Evolutionary conservation across 2,113 vertebrate genomes (phyloP).

Genomic region (Chaenocephalus aceratus): DNA sequence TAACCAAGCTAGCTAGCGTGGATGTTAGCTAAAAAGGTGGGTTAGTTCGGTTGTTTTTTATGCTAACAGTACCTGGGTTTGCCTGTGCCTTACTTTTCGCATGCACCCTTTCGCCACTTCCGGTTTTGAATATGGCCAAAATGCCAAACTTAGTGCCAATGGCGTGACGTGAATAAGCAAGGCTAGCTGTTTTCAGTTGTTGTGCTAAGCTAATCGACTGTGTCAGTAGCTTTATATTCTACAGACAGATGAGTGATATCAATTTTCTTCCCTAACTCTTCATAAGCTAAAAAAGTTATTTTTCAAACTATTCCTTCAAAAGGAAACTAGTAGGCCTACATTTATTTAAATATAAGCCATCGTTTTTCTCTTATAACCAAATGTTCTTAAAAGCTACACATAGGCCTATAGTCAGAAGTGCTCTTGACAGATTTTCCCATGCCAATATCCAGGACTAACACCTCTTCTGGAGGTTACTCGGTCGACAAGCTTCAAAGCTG

Average conservation of each 20-base stretch:
- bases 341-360: background rate
- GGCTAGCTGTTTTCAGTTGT: background rate
- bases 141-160: no score
- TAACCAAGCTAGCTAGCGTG: no score
- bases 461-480: conserved; percentile 27
- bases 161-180: no score
- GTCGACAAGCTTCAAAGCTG: conserved; percentile 47
- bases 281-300: background rate
- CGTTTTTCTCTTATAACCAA: no score
- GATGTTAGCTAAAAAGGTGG: no score
- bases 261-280: background rate
- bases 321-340: background rate
- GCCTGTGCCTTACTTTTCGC: no score
- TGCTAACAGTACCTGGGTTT: no score
- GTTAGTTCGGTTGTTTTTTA: no score
- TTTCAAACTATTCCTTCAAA: background rate
- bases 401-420: background rate
- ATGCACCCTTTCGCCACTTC: no score
- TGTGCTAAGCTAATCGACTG: conserved; percentile 16
- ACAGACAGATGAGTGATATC: background rate
- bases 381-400: background rate
- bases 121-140: no score
- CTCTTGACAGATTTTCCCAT: background rate
- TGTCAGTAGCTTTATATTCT: background rate
- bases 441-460: conserved; percentile 34